These are phyloP conservation scores for Escarpia spicata DNA, from an alignment of 2,888 invertebrate species.

Conservation along the genomic window DNA sequence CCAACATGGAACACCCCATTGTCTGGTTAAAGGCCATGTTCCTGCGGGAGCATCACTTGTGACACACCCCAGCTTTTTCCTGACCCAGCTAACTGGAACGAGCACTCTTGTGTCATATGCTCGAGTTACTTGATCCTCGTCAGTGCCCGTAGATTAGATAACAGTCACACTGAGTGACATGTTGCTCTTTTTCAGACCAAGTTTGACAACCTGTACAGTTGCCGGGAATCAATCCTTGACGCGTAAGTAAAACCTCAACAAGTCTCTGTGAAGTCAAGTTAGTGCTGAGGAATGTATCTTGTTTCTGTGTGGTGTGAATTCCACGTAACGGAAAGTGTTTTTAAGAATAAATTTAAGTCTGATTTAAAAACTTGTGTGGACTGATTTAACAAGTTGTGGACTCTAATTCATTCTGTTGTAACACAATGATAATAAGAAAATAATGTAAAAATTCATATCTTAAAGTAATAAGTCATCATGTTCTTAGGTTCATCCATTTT, in stretches of 20 bases:
- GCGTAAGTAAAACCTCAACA: constrained; percentile 74
- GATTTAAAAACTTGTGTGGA: no score
- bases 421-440: constrained; percentile 53
- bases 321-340: no score
- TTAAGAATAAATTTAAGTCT: no score
- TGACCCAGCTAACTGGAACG: background rate
- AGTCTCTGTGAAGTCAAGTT: background rate
- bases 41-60: background rate
- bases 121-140: background rate
- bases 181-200: constrained; percentile 41
- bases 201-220: constrained; percentile 53
- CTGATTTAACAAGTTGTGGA: no score
- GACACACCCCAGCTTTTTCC: background rate
- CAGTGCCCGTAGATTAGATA: background rate
- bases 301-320: no score
- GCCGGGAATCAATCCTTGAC: constrained; percentile 93
- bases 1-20: background rate
- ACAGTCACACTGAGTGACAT: background rate
- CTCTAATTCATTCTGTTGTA: no score
- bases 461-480: background rate
- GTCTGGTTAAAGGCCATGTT: background rate
- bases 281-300: background rate
- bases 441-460: background rate
- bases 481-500: no score
- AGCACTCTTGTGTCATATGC: background rate